Percentiles rank a stretch among this genome's conserved stretches.
Conservation (phyloP, 2,888 invertebrate genomes). For the Cephonodes hylas region DNA sequence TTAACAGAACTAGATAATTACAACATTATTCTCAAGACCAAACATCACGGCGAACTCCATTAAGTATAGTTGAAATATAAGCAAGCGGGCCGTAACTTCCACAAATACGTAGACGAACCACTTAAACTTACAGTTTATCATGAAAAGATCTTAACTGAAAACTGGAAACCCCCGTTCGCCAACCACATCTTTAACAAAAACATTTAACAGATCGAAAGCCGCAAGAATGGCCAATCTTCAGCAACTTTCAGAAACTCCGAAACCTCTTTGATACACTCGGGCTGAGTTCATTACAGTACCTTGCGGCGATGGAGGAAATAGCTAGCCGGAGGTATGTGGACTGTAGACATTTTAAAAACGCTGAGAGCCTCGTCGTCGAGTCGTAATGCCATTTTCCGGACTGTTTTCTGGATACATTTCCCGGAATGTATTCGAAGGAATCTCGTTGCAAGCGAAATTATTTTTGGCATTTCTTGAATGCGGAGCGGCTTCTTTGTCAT, state of each 20-base stretch:
- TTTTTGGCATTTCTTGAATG: slow-evolving; percentile 6
- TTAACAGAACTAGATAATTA: too few relatives aligned
- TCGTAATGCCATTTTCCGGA: slow-evolving; percentile 1
- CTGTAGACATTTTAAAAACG: slow-evolving; percentile 10
- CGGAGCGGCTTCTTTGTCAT: slow-evolving; percentile 7
- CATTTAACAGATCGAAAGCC: slow-evolving; percentile 7
- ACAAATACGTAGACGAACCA: not conserved
- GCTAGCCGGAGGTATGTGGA: slow-evolving; percentile 1
- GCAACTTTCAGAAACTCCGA: not conserved
- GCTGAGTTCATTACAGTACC: not conserved
- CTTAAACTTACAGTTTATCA: not conserved
- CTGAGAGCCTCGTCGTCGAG: not conserved
- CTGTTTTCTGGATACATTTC: slow-evolving; percentile 16
- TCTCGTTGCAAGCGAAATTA: slow-evolving; percentile 10
- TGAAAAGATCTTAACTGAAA: not conserved
- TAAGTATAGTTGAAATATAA: too few relatives aligned
- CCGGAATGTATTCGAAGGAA: slow-evolving; percentile 12
- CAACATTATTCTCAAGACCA: not conserved
- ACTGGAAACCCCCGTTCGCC: not conserved
- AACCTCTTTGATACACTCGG: not conserved
- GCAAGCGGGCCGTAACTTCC: not conserved
- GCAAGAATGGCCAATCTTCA: slow-evolving; percentile 1
- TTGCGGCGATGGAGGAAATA: not conserved
- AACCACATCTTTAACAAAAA: slow-evolving; percentile 1
- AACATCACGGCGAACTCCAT: not conserved